These are phyloP conservation scores for Carlito syrichta DNA, from an alignment of 2,113 vertebrate species.

Conservation along the genomic window DNA sequence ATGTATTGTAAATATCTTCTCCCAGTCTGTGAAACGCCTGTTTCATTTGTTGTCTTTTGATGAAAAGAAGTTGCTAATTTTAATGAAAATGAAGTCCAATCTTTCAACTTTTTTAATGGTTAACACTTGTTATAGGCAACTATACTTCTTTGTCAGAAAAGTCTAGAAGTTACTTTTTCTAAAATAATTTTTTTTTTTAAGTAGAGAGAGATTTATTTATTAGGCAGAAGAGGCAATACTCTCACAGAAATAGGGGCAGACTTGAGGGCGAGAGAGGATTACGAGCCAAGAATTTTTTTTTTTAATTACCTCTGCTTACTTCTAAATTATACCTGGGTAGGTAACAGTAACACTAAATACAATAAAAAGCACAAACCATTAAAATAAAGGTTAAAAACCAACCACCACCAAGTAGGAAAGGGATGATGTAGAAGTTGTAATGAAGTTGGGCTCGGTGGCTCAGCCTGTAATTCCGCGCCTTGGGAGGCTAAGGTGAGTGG, in stretches of 20 bases:
- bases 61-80: not conserved
- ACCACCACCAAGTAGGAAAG: not conserved
- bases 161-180: not conserved
- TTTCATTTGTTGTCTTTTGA: conserved; percentile 26
- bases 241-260: no score
- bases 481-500: no score
- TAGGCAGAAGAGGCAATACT: no score
- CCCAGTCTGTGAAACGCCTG: not conserved
- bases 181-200: not conserved
- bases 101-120: not conserved
- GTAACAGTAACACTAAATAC: not conserved
- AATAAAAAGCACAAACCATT: conserved; percentile 26
- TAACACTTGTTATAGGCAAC: not conserved
- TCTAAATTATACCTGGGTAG: not conserved
- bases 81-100: not conserved
- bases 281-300: no score
- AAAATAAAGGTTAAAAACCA: not conserved
- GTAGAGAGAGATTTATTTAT: no score
- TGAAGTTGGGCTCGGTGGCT: no score
- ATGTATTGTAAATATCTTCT: not conserved
- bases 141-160: not conserved
- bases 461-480: no score
- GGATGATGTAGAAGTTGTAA: not conserved
- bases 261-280: no score
- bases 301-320: not conserved